phyloP scores from a whole-genome alignment of 1,140 invertebrate species.

The Nebria ingens region DNA sequence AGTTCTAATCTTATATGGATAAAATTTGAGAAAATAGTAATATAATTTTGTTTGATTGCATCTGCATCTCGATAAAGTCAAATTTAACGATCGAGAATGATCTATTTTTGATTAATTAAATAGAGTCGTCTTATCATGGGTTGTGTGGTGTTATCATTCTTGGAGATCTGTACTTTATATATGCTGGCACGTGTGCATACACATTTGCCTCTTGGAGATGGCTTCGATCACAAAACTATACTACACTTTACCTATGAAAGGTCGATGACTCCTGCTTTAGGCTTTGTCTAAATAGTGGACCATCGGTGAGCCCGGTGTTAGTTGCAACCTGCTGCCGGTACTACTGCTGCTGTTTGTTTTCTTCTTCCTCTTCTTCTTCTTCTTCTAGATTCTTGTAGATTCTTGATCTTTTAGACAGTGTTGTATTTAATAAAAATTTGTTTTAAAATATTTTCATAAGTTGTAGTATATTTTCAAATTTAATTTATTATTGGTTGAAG shows the following conservation, averaged over 20 bases:
- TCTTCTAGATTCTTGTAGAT: too few relatives aligned
- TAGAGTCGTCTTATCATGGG: not conserved
- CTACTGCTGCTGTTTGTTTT: not conserved
- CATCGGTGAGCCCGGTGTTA: too few relatives aligned
- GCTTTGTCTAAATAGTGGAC: not conserved
- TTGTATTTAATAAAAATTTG: too few relatives aligned
- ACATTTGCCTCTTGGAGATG: not conserved
- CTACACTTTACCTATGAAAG: not conserved
- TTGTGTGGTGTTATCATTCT: not conserved
- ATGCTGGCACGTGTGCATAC: not conserved
- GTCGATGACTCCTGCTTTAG: not conserved
- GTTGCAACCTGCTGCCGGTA: not conserved
- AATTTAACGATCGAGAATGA: not conserved
- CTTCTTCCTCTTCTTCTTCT: too few relatives aligned
- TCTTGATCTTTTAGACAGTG: too few relatives aligned
- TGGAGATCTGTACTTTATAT: not conserved
- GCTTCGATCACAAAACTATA: not conserved
- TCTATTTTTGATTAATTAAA: not conserved
- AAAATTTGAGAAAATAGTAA: too few relatives aligned
- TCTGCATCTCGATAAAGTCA: too few relatives aligned
- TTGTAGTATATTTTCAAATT: too few relatives aligned
- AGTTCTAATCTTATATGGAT: too few relatives aligned
- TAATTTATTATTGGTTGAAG: too few relatives aligned
- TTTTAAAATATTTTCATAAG: too few relatives aligned
- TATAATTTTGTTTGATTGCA: too few relatives aligned